These are phyloP conservation scores for Lymantria monacha DNA, from an alignment of 2,888 invertebrate genomes.

Conservation along the genomic window DNA sequence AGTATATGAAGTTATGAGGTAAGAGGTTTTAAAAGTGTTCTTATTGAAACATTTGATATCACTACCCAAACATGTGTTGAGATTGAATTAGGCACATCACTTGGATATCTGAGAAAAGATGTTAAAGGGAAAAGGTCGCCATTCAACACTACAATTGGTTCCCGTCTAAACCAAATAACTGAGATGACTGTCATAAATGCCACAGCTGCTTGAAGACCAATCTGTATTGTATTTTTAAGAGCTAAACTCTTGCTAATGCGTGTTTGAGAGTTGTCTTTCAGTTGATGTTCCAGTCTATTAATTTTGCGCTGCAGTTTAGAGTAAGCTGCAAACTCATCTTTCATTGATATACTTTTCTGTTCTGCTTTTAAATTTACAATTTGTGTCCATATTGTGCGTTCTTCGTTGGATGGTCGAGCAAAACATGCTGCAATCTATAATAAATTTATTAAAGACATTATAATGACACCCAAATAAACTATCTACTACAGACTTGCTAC, in stretches of 20 bases:
- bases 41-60: conserved; percentile 69
- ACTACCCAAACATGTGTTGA: conserved; percentile 74
- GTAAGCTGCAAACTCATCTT: conserved; percentile 83
- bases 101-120: conserved; percentile 65
- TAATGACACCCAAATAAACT: background rate
- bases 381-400: conserved; percentile 63
- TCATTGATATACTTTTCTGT: conserved; percentile 77
- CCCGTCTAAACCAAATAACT: conserved; percentile 67
- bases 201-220: conserved; percentile 57
- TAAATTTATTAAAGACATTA: background rate
- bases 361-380: conserved; percentile 65
- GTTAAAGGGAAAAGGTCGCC: conserved; percentile 67
- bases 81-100: conserved; percentile 66
- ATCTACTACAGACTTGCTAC: background rate
- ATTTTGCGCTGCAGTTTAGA: conserved; percentile 83
- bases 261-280: conserved; percentile 65
- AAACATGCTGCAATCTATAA: conserved; percentile 76
- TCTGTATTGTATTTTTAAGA: conserved; percentile 61
- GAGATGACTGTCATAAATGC: conserved; percentile 58
- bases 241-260: conserved; percentile 64
- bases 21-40: conserved; percentile 65
- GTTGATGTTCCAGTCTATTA: conserved; percentile 71
- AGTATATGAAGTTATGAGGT: conserved; percentile 31
- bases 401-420: conserved; percentile 65
- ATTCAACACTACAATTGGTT: conserved; percentile 67